phyloP scores from a whole-genome alignment of 2,797 vertebrate genomes.

The Coendou prehensilis region DNA sequence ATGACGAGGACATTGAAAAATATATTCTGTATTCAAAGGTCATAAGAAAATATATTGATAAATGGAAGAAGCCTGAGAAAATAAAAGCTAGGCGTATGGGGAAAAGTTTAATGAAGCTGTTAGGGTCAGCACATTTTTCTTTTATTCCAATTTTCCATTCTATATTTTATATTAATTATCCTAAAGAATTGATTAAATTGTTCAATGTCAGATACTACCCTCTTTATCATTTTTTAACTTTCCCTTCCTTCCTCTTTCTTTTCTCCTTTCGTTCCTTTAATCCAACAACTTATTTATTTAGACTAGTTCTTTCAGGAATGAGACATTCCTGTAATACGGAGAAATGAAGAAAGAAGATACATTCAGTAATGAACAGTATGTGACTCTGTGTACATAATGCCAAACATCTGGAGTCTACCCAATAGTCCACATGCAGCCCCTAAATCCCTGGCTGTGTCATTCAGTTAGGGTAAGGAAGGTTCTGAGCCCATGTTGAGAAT shows the following conservation, averaged over 20 bases:
- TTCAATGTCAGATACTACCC: not conserved
- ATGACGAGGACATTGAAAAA: not conserved
- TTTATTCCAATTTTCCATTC: not conserved
- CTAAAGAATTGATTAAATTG: not conserved
- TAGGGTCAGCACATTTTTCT: not conserved
- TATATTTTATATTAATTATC: constrained; percentile 32
- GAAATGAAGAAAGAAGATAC: not conserved
- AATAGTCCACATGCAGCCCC: not conserved
- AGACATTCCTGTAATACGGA: not conserved
- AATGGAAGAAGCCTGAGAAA: not conserved
- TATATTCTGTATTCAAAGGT: not conserved
- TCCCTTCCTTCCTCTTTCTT: rapidly evolving
- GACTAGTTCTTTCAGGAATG: not conserved
- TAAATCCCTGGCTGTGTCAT: not conserved
- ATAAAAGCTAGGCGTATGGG: not conserved
- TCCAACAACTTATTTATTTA: not conserved
- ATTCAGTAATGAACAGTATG: not conserved
- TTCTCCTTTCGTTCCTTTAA: rapidly evolving
- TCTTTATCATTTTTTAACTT: not conserved
- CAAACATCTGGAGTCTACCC: not conserved
- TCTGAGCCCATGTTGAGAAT: not conserved
- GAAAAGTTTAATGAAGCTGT: not conserved
- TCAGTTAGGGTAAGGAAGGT: not conserved
- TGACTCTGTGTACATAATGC: not conserved
- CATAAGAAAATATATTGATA: constrained; percentile 46